A percentile compares a stretch with the other conserved stretches of the same genome.
phyloP scores from a whole-genome alignment of 2,797 vertebrate genomes.

The Tenualosa ilisha region DNA sequence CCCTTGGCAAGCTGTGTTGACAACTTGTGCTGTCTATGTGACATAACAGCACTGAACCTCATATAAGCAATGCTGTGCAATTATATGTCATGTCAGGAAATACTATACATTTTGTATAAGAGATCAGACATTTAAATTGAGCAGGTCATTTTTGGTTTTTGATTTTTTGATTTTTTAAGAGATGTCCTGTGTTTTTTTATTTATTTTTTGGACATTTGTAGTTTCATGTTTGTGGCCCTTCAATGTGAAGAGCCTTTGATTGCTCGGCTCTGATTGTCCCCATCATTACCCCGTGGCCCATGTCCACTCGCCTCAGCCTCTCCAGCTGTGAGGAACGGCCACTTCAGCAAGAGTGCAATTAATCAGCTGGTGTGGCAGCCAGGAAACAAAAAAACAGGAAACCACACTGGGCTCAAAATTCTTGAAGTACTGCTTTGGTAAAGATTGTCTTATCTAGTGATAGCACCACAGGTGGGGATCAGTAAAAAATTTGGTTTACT shows the following conservation, averaged over 20 bases:
- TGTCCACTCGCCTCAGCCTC: neutral
- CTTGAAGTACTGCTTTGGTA: neutral
- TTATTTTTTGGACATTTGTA: neutral
- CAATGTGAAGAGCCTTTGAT: neutral
- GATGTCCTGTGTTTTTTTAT: neutral
- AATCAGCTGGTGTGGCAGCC: neutral
- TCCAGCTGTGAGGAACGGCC: conserved; percentile 5
- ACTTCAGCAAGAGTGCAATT: conserved; percentile 17
- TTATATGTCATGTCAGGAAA: too few relatives aligned
- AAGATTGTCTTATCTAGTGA: neutral
- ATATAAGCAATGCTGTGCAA: neutral
- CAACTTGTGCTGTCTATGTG: conserved; percentile 27
- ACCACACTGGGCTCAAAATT: neutral
- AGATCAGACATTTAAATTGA: neutral
- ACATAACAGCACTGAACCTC: conserved; percentile 21
- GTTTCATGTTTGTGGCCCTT: neutral
- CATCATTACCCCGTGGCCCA: neutral
- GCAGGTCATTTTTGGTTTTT: too few relatives aligned
- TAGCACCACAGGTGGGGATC: neutral
- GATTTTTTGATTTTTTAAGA: too few relatives aligned
- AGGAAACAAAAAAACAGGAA: neutral
- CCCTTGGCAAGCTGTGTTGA: conserved; percentile 25
- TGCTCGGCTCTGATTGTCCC: neutral
- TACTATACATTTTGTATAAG: too few relatives aligned
- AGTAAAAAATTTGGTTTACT: neutral